Percentiles rank a stretch among this genome's conserved stretches.
Conservation (phyloP, 2,888 invertebrate species). For the Capitulum mitella region DNA sequence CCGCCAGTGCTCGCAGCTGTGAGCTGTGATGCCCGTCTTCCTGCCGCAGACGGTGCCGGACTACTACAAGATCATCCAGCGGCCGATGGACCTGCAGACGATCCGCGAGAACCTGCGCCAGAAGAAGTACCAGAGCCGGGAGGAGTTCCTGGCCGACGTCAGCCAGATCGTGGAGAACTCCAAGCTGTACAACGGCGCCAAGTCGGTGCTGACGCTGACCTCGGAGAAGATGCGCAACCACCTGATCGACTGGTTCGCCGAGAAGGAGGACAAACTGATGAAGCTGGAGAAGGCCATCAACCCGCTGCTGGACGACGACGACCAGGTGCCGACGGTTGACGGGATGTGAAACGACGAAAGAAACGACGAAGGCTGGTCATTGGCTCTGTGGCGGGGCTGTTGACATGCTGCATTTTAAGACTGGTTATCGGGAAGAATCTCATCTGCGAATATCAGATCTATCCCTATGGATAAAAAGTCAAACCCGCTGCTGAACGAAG, state of each 20-base stretch:
- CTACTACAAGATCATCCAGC: slow-evolving; percentile 81
- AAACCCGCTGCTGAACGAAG: too few relatives aligned
- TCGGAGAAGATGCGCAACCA: slow-evolving; percentile 81
- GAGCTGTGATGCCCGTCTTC: too few relatives aligned
- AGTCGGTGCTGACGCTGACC: slow-evolving; percentile 73
- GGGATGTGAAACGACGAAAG: too few relatives aligned
- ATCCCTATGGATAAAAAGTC: too few relatives aligned
- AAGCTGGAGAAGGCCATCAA: slow-evolving; percentile 96
- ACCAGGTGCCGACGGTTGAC: slow-evolving; percentile 56
- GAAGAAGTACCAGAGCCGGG: slow-evolving; percentile 88
- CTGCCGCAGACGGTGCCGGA: slow-evolving; percentile 68
- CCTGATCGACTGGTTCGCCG: slow-evolving; percentile 77
- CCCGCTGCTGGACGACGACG: slow-evolving; percentile 92
- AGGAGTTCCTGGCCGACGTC: slow-evolving; percentile 89
- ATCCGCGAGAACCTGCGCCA: slow-evolving; percentile 82
- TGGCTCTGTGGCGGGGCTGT: too few relatives aligned
- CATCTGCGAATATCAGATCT: too few relatives aligned
- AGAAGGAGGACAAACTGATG: slow-evolving; percentile 92
- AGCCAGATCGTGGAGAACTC: slow-evolving; percentile 96
- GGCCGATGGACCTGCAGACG: slow-evolving; percentile 95
- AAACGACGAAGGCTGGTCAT: too few relatives aligned
- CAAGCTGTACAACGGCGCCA: slow-evolving; percentile 78
- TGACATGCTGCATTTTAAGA: too few relatives aligned
- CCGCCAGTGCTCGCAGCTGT: too few relatives aligned
- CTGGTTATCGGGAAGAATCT: too few relatives aligned